Evolutionary conservation across 2,888 invertebrate species (phyloP), one percentile per base, ranked within the genome.

Genomic region (Zaprionus obscuricornis): DNA sequence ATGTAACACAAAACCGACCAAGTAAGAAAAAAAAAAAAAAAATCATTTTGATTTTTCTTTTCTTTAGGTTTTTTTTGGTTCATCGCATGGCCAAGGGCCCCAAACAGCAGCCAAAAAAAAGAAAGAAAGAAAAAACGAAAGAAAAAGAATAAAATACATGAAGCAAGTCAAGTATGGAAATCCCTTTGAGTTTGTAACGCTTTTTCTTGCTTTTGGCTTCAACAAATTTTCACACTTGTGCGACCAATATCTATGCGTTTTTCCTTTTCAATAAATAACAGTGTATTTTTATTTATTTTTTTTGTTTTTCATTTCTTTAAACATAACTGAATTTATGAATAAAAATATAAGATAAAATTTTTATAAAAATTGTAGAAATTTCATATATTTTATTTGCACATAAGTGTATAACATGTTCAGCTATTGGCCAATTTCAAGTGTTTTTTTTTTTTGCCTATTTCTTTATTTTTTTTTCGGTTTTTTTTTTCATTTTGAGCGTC

Each of bases 141-240:
- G 5, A 24, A 24, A 24, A 24, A n/a, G n/a, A n/a, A n/a, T n/a
- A n/a, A n/a, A n/a, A n/a, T n/a, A 50, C 26, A 33, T 22, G 37
- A 7, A 55, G 42, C 73, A 74, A 82, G 74, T 82, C 72, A 72
- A n/a, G n/a, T 66, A 82, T 81, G 81, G 78, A 82, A 82, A 82
- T 82, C 71, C 72, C 69, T 78, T 81, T 68, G 76, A 79, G 59
- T 64, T 66, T 55, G 46, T 49, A 55, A 24, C 50, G 49, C n/a
- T 45, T 56, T 58, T 66, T 39, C 56, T 29, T 60, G 13, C 37
- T 34, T 33, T 55, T 63, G 37, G 57, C 64, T 51, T 39, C n/a
- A n/a, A 42, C 57, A 50, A 49, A 59, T 60, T 67, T 67, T 64
- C 67, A 74, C 71, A 70, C 67, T 73, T 63, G 46, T 3, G 13